Conservation (phyloP, 1,140 invertebrate species). For the Euura saliciscinereae region DNA sequence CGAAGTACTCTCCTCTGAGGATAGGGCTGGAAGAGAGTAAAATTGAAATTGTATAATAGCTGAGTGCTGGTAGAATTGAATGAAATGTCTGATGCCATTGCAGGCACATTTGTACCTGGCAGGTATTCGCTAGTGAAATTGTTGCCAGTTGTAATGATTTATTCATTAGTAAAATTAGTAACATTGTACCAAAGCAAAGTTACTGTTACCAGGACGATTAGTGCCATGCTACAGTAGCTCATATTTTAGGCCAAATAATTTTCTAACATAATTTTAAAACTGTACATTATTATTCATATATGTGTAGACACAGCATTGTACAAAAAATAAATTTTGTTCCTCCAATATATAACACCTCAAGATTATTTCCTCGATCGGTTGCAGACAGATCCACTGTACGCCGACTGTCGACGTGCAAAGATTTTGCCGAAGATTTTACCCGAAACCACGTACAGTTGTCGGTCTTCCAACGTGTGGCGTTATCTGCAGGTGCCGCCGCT, state of each 20-base stretch:
- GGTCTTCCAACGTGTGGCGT: slow-evolving; percentile 73
- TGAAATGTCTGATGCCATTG: neutral
- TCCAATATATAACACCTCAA: slow-evolving; percentile 6
- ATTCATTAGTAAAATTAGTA: neutral
- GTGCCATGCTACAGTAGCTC: slow-evolving; percentile 22
- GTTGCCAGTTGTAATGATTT: neutral
- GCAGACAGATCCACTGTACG: slow-evolving; percentile 34
- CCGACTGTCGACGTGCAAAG: slow-evolving; percentile 31
- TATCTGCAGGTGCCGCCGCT: slow-evolving; percentile 80
- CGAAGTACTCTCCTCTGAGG: slow-evolving; percentile 54
- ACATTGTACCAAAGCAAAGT: slow-evolving; percentile 37
- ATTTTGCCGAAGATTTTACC: slow-evolving; percentile 59
- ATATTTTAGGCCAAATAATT: slow-evolving; percentile 18
- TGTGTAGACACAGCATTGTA: slow-evolving; percentile 11
- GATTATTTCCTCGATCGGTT: slow-evolving; percentile 36
- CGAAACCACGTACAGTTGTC: slow-evolving; percentile 75
- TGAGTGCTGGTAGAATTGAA: neutral
- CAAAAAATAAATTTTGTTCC: slow-evolving; percentile 19
- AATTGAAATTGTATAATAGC: slow-evolving; percentile 57
- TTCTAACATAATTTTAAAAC: neutral
- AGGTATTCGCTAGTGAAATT: slow-evolving; percentile 41
- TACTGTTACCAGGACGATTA: slow-evolving; percentile 27
- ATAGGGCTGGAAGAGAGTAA: slow-evolving; percentile 46
- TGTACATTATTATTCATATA: neutral
- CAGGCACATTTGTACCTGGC: neutral